A percentile compares a stretch with the other conserved stretches of the same genome.
phyloP scores from a whole-genome alignment of 2,113 vertebrate species.

The Atherinomorus stipes region DNA sequence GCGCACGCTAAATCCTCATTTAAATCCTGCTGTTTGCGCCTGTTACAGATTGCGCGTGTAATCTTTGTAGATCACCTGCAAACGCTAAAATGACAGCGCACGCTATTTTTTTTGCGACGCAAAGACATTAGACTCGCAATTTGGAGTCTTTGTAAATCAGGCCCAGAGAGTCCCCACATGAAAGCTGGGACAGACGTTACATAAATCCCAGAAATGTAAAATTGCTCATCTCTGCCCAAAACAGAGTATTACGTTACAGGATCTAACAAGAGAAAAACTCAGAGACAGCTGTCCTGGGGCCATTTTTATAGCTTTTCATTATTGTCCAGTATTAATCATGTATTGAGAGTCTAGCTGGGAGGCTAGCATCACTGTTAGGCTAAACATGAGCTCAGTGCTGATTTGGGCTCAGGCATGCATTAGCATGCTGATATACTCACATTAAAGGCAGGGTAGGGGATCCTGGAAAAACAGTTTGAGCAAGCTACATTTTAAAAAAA shows the following conservation, averaged over 20 bases:
- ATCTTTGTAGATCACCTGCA: too few relatives aligned
- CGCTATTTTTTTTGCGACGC: too few relatives aligned
- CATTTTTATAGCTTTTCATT: slow-evolving; percentile 32
- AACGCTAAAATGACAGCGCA: too few relatives aligned
- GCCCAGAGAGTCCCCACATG: slow-evolving; percentile 62
- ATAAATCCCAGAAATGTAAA: slow-evolving; percentile 56
- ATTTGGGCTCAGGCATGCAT: neutral
- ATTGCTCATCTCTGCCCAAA: slow-evolving; percentile 47
- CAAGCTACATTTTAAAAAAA: too few relatives aligned
- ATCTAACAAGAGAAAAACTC: slow-evolving; percentile 32
- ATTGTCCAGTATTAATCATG: slow-evolving; percentile 15
- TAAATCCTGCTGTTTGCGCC: too few relatives aligned
- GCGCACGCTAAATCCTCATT: too few relatives aligned
- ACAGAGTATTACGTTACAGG: slow-evolving; percentile 18
- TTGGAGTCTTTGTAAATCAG: too few relatives aligned
- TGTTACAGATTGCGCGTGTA: too few relatives aligned
- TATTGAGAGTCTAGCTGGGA: neutral
- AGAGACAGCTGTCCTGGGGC: slow-evolving; percentile 10
- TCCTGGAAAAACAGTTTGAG: too few relatives aligned
- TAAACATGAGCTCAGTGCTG: neutral
- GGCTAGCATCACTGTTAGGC: neutral
- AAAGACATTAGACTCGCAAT: too few relatives aligned
- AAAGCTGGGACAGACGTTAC: slow-evolving; percentile 54
- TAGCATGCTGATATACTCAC: too few relatives aligned
- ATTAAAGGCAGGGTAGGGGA: too few relatives aligned